Evolutionary conservation across 2,797 vertebrate genomes (phyloP), one percentile per base, ranked within the genome.

Genomic region (Sitta carolinensis): DNA sequence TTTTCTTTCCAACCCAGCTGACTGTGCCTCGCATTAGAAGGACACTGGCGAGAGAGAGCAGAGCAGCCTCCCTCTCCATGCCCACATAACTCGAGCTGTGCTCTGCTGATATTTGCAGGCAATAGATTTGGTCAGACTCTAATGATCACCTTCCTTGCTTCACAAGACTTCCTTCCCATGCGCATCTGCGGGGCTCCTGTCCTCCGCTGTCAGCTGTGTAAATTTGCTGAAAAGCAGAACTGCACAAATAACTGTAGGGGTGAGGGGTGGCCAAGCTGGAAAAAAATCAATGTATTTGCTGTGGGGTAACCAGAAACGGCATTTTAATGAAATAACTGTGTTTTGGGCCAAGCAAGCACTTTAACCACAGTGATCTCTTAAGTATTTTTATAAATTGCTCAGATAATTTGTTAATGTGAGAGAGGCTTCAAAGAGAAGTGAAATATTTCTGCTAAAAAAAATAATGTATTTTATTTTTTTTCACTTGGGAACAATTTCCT

Each of bases 171-270:
- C 94, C 95, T 84, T 47, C 94, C 87, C 6, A 0, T 78, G 47
- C 82, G 38, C 93, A 78, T 94, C 83, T 87, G 84, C 0, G 1
- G 73, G 69, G 64, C 55, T 78, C 45, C 0, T 38, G 20, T 20
- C 73, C 80, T 70, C 0, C 6, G 20, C 88, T 87, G 62, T 90
- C 94, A 96, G 91, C 73, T 89, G 83, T 32, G 85, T 63, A 70
- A 90, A 96, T 95, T 94, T 94, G 87, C 89, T 95, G 89, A 94
- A 95, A 96, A 97, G 87, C 94, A 96, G 96, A 96, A 94, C 93
- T 95, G 83, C 52, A 29, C 66, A 66, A 84, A 93, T 79, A 90
- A 79, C 88, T 82, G 93, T 88, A 64, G 76, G 76, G 88, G 68
- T 89, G 61, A 87, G 42, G 89, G 87, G 93, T 40, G 47, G 72